Evolutionary conservation across 2,113 vertebrate species (phyloP), one percentile per base, ranked within the genome.

Genomic region (Herpetotheres cachinnans): DNA sequence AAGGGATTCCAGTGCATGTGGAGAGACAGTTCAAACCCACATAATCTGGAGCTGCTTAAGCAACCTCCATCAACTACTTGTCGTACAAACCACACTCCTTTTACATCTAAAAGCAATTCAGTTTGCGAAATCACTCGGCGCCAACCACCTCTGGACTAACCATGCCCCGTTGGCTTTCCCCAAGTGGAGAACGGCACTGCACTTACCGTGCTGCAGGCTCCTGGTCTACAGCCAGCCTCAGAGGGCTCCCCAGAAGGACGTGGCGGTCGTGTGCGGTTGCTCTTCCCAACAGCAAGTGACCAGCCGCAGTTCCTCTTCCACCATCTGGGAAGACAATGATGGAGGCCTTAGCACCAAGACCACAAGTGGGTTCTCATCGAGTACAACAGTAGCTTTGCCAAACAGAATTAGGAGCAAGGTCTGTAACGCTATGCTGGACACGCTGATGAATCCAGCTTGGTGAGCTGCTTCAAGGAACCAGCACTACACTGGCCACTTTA

Each of bases 221-320:
- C 81, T 17, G 62, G 10, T 36, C 24, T 4, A 11, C 69, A 46
- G 61, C 13, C 36, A 14, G 49, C 12, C 36, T 19, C 32, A 1
- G 13, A 47, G 44, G 46, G 34, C 11, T 61, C 46, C 52, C 26
- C 78, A 29, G 20, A 13, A 77, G 34, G 14, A 18, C 7, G 1
- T 0, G 5, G 49, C 3, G 7, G 26, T 8, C 0, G 0, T 0
- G 30, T 20, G 42, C 67, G 3, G 1, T 6, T 13, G 47, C 56
- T 55, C 86, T 46, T 81, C 82, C 5, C 0, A 0, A 27, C n/a
- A 24, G 36, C 1, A 0, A 59, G 62, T 8, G 34, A 29, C 40
- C 50, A 15, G 0, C 15, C 1, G 1, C 34, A 32, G n/a, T 2
- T 93, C 34, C 29, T 62, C n/a, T 27, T 47, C 76, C 40, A 9